These are phyloP conservation scores for Miltochrista miniata DNA, from an alignment of 2,888 invertebrate genomes.

Conservation along the genomic window DNA sequence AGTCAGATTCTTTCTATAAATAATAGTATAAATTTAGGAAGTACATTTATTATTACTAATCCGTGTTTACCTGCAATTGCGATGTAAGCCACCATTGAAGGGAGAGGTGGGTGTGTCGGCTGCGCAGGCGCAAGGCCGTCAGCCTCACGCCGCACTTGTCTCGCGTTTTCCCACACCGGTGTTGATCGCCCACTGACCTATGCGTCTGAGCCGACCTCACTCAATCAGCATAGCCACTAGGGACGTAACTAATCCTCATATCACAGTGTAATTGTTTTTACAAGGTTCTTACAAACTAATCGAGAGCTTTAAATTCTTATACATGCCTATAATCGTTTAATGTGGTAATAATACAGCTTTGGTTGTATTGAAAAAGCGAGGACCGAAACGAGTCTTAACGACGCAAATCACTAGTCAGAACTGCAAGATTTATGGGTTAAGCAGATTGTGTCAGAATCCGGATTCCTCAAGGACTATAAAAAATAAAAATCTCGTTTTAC, in stretches of 20 bases:
- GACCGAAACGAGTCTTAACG: too few relatives aligned
- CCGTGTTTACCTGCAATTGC: not conserved
- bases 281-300: not conserved
- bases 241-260: not conserved
- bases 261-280: not conserved
- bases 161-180: slow-evolving; percentile 37
- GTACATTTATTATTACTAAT: not conserved
- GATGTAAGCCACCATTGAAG: slow-evolving; percentile 7
- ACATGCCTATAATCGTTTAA: too few relatives aligned
- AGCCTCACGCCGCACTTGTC: slow-evolving; percentile 41
- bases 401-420: too few relatives aligned
- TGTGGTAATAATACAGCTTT: too few relatives aligned
- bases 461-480: too few relatives aligned
- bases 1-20: too few relatives aligned
- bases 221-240: not conserved
- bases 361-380: too few relatives aligned
- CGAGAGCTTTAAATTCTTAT: too few relatives aligned
- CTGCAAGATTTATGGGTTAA: too few relatives aligned
- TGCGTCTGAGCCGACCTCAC: slow-evolving; percentile 24
- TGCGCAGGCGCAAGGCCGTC: slow-evolving; percentile 35
- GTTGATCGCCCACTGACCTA: slow-evolving; percentile 37
- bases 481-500: too few relatives aligned
- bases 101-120: slow-evolving; percentile 34
- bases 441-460: too few relatives aligned
- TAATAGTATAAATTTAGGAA: too few relatives aligned